Percentiles rank a stretch among this genome's conserved stretches.
These are phyloP conservation scores for Temnothorax longispinosus DNA, from an alignment of 1,140 invertebrate genomes.

Conservation along the genomic window DNA sequence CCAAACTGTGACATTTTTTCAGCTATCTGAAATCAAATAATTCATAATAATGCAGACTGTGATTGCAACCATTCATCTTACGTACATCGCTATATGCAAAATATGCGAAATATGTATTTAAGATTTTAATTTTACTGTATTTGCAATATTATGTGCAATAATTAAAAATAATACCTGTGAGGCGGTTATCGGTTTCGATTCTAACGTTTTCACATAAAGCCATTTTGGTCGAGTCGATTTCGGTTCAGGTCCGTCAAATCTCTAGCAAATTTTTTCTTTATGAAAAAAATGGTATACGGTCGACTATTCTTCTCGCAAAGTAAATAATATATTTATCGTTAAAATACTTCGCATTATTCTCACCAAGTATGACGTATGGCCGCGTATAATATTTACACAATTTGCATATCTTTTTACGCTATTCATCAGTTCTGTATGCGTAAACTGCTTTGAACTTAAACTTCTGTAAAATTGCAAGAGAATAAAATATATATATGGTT, in stretches of 20 bases:
- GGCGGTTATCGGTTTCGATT: slow-evolving; percentile 65
- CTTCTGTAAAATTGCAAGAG: slow-evolving; percentile 75
- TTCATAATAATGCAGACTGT: background rate
- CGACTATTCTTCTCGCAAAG: background rate
- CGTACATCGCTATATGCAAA: background rate
- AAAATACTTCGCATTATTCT: slow-evolving; percentile 65
- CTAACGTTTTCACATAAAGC: slow-evolving; percentile 83
- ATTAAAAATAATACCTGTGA: slow-evolving; percentile 68
- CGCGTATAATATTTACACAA: slow-evolving; percentile 88
- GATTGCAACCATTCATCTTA: background rate
- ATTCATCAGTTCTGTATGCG: slow-evolving; percentile 86
- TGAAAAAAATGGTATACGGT: background rate
- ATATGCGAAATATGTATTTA: slow-evolving; percentile 5
- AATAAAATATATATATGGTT: background rate
- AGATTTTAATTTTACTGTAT: background rate
- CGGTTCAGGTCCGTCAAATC: slow-evolving; percentile 86
- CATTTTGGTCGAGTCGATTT: slow-evolving; percentile 84
- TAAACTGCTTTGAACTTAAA: slow-evolving; percentile 81
- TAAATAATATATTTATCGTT: background rate
- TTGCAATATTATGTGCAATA: slow-evolving; percentile 7
- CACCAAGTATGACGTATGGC: slow-evolving; percentile 87
- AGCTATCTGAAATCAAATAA: slow-evolving; percentile 77
- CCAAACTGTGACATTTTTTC: slow-evolving; percentile 82
- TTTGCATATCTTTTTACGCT: slow-evolving; percentile 86
- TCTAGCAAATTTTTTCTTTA: slow-evolving; percentile 79